A percentile compares a stretch with the other conserved stretches of the same genome.
Conservation (phyloP, 2,113 vertebrate species). For the Alexandromys fortis region DNA sequence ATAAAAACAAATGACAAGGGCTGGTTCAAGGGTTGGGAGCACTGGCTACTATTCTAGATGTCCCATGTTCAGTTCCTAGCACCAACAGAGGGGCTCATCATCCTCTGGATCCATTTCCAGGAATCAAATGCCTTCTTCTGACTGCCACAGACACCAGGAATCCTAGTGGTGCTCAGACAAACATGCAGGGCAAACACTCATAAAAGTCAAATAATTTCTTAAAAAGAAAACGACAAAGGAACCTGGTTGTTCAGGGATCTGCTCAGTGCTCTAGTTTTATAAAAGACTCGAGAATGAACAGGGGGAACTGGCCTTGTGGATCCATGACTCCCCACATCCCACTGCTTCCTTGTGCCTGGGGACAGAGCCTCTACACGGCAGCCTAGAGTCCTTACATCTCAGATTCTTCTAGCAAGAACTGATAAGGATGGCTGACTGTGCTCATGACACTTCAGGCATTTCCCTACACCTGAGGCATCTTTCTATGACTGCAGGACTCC, state of each 20-base stretch:
- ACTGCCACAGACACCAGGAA: background rate
- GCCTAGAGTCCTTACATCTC: background rate
- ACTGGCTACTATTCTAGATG: background rate
- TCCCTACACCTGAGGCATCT: fast-evolving
- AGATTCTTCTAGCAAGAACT: background rate
- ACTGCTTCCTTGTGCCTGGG: fast-evolving
- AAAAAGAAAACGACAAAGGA: background rate
- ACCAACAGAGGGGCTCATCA: background rate
- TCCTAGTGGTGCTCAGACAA: background rate
- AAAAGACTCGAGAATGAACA: background rate
- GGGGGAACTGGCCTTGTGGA: fast-evolving
- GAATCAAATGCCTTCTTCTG: background rate
- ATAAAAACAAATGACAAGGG: background rate
- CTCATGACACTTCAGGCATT: fast-evolving
- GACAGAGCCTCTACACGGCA: background rate
- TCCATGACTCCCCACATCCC: background rate
- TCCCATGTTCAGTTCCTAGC: background rate
- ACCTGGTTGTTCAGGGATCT: background rate
- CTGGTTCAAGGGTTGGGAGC: background rate
- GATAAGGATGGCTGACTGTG: background rate
- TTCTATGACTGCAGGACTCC: background rate
- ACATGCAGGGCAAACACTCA: background rate
- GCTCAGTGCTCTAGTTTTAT: too few species aligned
- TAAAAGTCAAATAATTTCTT: background rate
- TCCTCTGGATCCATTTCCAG: background rate